A percentile compares a stretch with the other conserved stretches of the same genome.
Evolutionary conservation across 2,113 vertebrate species (phyloP).

Genomic region (Cathartes aura): DNA sequence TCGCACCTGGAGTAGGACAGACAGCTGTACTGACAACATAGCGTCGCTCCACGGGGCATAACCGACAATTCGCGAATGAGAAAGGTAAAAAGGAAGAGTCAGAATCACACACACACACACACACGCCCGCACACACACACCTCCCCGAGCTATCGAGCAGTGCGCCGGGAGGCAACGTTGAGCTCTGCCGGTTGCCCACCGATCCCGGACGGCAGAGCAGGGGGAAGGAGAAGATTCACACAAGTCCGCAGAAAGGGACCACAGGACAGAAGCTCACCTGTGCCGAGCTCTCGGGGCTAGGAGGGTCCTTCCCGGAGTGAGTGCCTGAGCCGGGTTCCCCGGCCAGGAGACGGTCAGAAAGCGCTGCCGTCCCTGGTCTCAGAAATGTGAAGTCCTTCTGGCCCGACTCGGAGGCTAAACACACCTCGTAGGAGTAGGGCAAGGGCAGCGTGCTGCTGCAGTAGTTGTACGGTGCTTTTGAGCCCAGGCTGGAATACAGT

Average conservation of each 20-base stretch:
- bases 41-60: accelerated
- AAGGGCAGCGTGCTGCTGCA: constrained; percentile 23
- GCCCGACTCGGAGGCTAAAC: constrained; percentile 4
- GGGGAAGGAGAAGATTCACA: accelerated
- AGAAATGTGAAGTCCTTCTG: constrained; percentile 32
- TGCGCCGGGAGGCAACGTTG: accelerated
- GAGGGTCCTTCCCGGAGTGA: neutral
- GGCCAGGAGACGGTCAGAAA: neutral
- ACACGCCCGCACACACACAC: accelerated
- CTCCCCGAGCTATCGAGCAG: accelerated
- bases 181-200: accelerated
- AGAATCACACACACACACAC: accelerated
- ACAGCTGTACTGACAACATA: neutral
- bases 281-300: neutral
- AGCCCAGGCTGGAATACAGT: neutral
- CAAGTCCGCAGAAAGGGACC: accelerated
- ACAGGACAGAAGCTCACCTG: neutral
- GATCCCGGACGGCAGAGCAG: accelerated
- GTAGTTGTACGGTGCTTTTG: constrained; percentile 4
- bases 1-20: neutral
- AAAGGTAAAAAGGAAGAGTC: neutral
- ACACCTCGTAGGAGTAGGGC: constrained; percentile 45
- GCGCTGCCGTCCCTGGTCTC: neutral
- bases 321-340: neutral
- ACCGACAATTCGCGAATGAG: accelerated